phyloP scores from a whole-genome alignment of 2,113 vertebrate genomes.

The Odocoileus hemionus region DNA sequence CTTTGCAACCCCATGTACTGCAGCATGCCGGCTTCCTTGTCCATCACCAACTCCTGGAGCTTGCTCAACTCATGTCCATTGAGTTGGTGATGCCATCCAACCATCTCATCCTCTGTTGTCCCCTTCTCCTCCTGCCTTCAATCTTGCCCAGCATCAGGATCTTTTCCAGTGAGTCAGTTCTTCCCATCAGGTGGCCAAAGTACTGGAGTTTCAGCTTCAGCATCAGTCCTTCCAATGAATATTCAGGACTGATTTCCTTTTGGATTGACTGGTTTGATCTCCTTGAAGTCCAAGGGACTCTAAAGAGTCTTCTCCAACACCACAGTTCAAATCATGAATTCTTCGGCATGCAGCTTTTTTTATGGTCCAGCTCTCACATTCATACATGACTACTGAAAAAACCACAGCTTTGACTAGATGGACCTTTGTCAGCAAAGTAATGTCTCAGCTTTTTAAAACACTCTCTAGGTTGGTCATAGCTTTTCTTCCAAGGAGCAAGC shows the following conservation, averaged over 20 bases:
- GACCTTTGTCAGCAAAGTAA: neutral
- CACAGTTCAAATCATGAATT: neutral
- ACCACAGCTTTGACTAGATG: neutral
- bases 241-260: neutral
- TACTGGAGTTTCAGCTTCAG: neutral
- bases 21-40: neutral
- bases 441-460: neutral
- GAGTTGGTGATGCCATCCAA: neutral
- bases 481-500: neutral
- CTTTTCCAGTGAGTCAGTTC: neutral
- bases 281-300: neutral
- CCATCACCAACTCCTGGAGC: neutral
- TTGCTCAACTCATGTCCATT: neutral
- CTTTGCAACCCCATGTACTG: neutral
- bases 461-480: neutral
- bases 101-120: neutral
- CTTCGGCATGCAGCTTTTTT: neutral
- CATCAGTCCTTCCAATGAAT: neutral
- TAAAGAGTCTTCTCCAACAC: neutral
- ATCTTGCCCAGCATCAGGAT: neutral
- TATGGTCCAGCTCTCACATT: neutral
- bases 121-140: neutral
- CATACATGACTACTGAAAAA: neutral
- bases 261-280: neutral
- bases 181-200: neutral